These are phyloP conservation scores for Aquatica leii DNA, from an alignment of 2,888 invertebrate species.

Conservation along the genomic window DNA sequence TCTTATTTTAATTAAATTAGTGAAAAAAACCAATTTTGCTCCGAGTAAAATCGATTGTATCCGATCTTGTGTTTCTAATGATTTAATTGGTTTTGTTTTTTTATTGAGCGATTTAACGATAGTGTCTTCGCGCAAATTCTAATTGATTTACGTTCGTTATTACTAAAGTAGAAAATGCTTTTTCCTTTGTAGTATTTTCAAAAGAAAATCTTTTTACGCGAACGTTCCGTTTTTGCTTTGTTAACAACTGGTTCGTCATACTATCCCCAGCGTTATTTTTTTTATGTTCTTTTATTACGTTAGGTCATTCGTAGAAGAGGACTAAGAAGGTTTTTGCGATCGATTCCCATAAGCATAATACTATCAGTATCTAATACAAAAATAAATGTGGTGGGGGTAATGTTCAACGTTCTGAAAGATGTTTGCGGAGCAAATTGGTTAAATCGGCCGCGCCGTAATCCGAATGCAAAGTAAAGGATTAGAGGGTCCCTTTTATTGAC, in stretches of 20 bases:
- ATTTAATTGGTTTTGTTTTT: too few species aligned
- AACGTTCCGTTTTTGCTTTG: too few species aligned
- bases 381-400: slow-evolving; percentile 16
- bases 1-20: slow-evolving; percentile 21
- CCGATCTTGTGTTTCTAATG: too few species aligned
- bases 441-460: slow-evolving; percentile 58
- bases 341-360: too few species aligned
- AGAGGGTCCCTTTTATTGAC: slow-evolving; percentile 53
- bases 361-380: slow-evolving; percentile 13
- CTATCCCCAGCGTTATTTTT: neutral
- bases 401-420: slow-evolving; percentile 37
- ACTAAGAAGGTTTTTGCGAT: neutral
- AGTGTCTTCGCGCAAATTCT: too few species aligned
- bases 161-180: too few species aligned
- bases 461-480: slow-evolving; percentile 58
- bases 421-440: slow-evolving; percentile 59
- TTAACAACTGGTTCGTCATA: too few species aligned
- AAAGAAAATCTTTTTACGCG: too few species aligned
- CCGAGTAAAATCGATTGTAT: too few species aligned
- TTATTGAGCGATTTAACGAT: too few species aligned
- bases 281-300: slow-evolving; percentile 12
- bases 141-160: too few species aligned
- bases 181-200: too few species aligned
- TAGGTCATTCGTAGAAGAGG: slow-evolving; percentile 1
- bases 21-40: neutral